A percentile compares a stretch with the other conserved stretches of the same genome.
Conservation (phyloP, 2,888 invertebrate species). For the Agrotis clavis region DNA sequence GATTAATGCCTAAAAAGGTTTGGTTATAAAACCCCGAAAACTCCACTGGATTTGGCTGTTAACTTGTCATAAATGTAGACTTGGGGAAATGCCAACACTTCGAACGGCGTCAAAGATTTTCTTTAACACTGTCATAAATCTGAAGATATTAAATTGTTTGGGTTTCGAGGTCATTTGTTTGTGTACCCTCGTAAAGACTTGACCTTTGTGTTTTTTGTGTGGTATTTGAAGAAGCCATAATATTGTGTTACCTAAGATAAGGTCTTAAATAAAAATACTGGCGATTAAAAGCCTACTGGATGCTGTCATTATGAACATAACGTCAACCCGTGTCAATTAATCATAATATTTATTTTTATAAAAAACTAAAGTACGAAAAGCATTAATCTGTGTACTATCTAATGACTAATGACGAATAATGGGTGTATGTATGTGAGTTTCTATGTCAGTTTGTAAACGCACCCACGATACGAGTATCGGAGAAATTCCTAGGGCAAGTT, state of each 20-base stretch:
- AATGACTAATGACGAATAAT: too few relatives aligned
- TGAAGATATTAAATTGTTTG: slow-evolving; percentile 42
- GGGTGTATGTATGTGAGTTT: too few relatives aligned
- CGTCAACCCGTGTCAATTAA: too few relatives aligned
- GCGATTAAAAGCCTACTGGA: too few relatives aligned
- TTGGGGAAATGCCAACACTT: slow-evolving; percentile 40
- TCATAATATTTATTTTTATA: too few relatives aligned
- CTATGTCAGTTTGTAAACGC: too few relatives aligned
- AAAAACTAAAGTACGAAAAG: too few relatives aligned
- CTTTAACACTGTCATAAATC: slow-evolving; percentile 41
- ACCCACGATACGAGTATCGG: too few relatives aligned
- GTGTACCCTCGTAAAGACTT: background rate
- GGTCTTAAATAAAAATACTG: too few relatives aligned
- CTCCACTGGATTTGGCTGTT: slow-evolving; percentile 27
- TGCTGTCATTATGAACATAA: too few relatives aligned
- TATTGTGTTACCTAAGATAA: background rate
- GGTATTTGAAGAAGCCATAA: background rate
- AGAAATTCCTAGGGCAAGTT: too few relatives aligned
- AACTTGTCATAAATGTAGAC: slow-evolving; percentile 49
- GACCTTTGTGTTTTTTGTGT: background rate
- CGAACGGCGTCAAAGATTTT: slow-evolving; percentile 38
- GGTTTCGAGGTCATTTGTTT: background rate
- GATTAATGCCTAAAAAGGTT: slow-evolving; percentile 26
- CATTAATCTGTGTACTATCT: too few relatives aligned
- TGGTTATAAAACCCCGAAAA: slow-evolving; percentile 32